Evolutionary conservation across 1,140 invertebrate genomes (phyloP), one percentile per base, ranked within the genome.

Genomic region (Holotrichia oblita): DNA sequence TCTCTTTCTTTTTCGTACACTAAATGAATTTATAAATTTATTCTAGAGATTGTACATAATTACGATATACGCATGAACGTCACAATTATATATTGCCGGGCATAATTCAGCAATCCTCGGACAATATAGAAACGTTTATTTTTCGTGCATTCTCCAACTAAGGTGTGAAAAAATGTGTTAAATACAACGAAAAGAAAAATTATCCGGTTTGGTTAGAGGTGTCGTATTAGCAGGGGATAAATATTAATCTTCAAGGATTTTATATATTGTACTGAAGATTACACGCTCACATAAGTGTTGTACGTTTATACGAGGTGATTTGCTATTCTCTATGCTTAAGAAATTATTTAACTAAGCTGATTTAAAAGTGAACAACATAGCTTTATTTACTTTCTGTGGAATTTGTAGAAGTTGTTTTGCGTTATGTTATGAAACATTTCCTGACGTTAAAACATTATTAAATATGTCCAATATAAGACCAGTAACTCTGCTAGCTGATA

Each of bases 31-130:
- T 20, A 69, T 34, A 22, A 69, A 22, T 69, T 69, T 69, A 69
- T 69, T 69, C 6, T 69, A 27, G 61, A 69, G 22, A 69, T 69
- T 69, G 24, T 20, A 69, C 7, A 27, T 69, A 69, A 69, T 69
- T 69, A 69, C 61, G 61, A 22, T 10, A 8, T 69, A 34, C 61
- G 61, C 22, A 69, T 69, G n/a, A 69, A 69, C 61, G 61, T 69
- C 20, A 69, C 61, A 69, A 69, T 69, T 69, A 22, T 69, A 69
- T 69, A 69, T 69, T 69, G 22, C 61, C 61, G 61, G 8, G 61
- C 61, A 69, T 69, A 69, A 69, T 69, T 69, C 7, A 69, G 61
- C 61, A 17, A 69, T 69, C 22, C 22, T 22, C 61, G 61, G 8
- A 69, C 61, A 69, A 69, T 69, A 69, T 9, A 0, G 22, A 22